Base-by-base conservation (phyloP, 2,888 invertebrate species). In the Ophion slaviceki region DNA sequence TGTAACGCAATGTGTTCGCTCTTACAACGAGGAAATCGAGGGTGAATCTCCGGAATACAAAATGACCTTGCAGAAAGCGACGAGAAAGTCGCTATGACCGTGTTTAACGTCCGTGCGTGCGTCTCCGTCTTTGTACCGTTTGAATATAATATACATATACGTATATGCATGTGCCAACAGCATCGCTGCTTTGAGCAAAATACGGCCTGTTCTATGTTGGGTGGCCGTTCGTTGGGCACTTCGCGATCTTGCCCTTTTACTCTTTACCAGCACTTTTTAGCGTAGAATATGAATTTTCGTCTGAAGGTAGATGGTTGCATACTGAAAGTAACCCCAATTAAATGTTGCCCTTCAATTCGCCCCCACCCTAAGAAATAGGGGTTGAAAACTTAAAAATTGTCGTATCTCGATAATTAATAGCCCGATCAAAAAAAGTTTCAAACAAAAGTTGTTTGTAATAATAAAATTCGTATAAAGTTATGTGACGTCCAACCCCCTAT, bases 1-100 rank as follows among this genome's bases (percentile, higher is more conserved):
- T 79, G 81, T 86, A 86, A 84, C 81, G 86, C 80, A 81, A 83
- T 77, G 83, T 75, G 83, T 62, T 72, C 66, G 64, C 68, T 80
- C 80, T 77, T 76, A 78, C 71, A 81, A 84, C 84, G 89, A 89
- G 89, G 90, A 91, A 91, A 90, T 90, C 91, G 90, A 90, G 89
- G 89, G 89, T 89, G 90, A 90, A 90, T 89, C 89, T 85, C 75
- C 86, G 88, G 92, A 92, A 92, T 92, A 92, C 91, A 87, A 90
- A 92, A 91, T 90, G 88, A 88, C 88, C 82, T 87, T 88, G 86
- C 91, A 91, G 92, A 92, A 91, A 92, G 91, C 90, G 88, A 88
- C 90, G 92, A 89, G 91, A 91, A 91, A 92, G 92, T 91, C 76
- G 82, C 80, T 87, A 86, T 87, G 85, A 87, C 85, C 87, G 88